Evolutionary conservation across 2,113 vertebrate genomes (phyloP).

Genomic region (Cephalopterus ornatus): DNA sequence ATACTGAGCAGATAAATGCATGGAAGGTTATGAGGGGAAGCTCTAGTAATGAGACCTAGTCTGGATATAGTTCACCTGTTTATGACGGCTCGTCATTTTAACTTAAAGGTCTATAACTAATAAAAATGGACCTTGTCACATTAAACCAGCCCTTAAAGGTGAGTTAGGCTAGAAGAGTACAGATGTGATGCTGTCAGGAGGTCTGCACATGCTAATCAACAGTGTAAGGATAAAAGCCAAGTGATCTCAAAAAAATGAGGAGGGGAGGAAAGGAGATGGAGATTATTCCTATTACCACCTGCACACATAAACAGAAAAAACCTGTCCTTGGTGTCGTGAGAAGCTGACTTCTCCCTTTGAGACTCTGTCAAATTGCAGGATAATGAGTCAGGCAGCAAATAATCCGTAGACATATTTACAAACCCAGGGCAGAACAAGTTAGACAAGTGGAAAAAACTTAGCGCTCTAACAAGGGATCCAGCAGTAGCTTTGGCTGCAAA

Average conservation of each 20-base stretch:
- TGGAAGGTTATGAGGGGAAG: neutral
- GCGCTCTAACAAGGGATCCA: slow-evolving; percentile 20
- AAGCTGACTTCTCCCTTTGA: neutral
- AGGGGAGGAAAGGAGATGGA: neutral
- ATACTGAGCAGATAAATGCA: neutral
- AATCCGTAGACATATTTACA: slow-evolving; percentile 6
- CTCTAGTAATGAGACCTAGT: neutral
- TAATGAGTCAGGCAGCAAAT: neutral
- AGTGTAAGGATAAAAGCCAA: neutral
- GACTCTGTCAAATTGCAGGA: neutral
- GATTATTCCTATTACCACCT: neutral
- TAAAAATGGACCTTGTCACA: neutral
- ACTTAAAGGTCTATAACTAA: neutral
- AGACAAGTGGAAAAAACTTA: slow-evolving; percentile 9
- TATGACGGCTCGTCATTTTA: neutral
- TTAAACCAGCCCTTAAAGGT: neutral
- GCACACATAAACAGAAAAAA: neutral
- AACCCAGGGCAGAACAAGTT: neutral
- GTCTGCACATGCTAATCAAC: neutral
- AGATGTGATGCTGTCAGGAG: neutral
- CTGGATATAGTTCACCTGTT: neutral
- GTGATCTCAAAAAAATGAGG: neutral
- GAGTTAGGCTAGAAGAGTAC: neutral
- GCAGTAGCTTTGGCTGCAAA: neutral
- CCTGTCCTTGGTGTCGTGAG: neutral